phyloP scores from a whole-genome alignment of 1,140 invertebrate genomes.

The Rhopalosiphum maidis region DNA sequence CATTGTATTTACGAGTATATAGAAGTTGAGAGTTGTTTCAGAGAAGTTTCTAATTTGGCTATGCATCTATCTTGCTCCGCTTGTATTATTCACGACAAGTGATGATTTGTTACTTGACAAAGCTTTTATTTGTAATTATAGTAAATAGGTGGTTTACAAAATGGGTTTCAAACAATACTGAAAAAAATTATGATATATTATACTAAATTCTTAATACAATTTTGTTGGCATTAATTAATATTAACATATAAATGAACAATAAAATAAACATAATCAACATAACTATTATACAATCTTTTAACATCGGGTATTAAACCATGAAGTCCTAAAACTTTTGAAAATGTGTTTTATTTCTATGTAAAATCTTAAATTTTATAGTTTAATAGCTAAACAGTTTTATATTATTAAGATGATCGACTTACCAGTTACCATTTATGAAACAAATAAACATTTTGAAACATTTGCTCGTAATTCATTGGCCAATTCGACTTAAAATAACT shows the following conservation, averaged over 20 bases:
- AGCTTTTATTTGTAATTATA: constrained; percentile 10
- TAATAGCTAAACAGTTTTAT: background rate
- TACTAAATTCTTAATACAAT: background rate
- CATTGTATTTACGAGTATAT: background rate
- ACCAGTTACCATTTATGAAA: background rate
- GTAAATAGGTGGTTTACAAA: background rate
- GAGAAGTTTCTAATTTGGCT: constrained; percentile 1
- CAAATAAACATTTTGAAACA: background rate
- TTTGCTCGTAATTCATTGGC: background rate
- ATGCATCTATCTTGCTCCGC: background rate
- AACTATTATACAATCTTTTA: background rate
- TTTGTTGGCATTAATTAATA: background rate
- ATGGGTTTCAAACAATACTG: background rate
- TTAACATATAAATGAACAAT: too few species aligned
- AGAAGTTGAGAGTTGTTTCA: constrained; percentile 28
- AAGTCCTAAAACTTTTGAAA: background rate
- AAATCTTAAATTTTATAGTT: background rate
- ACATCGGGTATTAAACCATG: background rate
- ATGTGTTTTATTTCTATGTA: background rate
- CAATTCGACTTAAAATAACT: background rate
- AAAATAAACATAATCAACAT: too few species aligned
- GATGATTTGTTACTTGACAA: constrained; percentile 2
- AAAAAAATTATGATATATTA: background rate
- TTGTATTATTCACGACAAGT: constrained; percentile 8
- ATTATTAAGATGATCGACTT: background rate